Evolutionary conservation across 2,888 invertebrate genomes (phyloP).

Genomic region (Polyploca ridens): DNA sequence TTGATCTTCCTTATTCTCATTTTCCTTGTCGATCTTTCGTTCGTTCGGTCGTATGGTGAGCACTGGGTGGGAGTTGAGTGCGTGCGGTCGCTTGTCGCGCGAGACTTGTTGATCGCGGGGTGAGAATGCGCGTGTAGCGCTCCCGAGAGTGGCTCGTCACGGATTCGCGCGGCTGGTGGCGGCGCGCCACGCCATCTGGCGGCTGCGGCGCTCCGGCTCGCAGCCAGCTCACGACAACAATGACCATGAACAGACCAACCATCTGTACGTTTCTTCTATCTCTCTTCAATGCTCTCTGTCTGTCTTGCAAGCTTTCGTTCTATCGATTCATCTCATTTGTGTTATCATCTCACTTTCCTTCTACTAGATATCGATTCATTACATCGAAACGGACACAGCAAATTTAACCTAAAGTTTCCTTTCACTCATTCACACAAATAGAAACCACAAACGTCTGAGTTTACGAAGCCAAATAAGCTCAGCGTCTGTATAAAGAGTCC

Average conservation of each 20-base stretch:
- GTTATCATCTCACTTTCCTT: conserved; percentile 29
- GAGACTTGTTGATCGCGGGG: conserved; percentile 65
- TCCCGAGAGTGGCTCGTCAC: conserved; percentile 86
- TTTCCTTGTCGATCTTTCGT: conserved; percentile 45
- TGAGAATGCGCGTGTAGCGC: conserved; percentile 76
- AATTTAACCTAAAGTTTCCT: conserved; percentile 16
- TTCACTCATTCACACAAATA: conserved; percentile 24
- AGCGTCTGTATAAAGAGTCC: conserved; percentile 49
- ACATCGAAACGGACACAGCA: conserved; percentile 17
- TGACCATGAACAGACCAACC: conserved; percentile 82
- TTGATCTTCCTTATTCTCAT: conserved; percentile 35
- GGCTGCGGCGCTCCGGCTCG: conserved; percentile 85
- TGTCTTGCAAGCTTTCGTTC: conserved; percentile 50
- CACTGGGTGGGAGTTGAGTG: conserved; percentile 42
- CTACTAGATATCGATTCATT: conserved; percentile 20
- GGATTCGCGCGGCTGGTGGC: conserved; percentile 89
- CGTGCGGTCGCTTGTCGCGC: conserved; percentile 42
- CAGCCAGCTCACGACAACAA: conserved; percentile 79
- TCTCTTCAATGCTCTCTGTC: conserved; percentile 61
- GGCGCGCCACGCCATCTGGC: conserved; percentile 89
- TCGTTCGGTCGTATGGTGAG: conserved; percentile 52
- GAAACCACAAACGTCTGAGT: conserved; percentile 30
- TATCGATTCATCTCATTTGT: conserved; percentile 30
- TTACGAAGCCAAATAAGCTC: conserved; percentile 45
- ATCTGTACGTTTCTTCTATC: conserved; percentile 81